Base-by-base conservation (phyloP, 2,797 vertebrate species). In the Tiaroga cobitis region DNA sequence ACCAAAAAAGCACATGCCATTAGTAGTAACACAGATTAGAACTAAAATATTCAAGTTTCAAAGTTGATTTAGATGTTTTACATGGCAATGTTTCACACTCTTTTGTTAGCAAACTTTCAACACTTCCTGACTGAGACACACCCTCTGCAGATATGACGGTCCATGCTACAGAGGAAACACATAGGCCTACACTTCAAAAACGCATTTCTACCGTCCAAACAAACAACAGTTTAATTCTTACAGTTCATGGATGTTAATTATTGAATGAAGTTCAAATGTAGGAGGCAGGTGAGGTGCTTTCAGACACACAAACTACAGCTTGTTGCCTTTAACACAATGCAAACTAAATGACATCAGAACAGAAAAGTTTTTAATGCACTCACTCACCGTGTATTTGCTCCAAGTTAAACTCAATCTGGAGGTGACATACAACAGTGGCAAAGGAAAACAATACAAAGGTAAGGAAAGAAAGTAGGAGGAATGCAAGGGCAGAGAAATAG, bases 301-400 rank as follows among this genome's bases (percentile, higher is more conserved):
- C 29, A 34, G 80, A 46, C 74, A 63, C 61, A 70, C 39, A 79
- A 39, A 67, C 51, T 43, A 8, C 39, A 39, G 69, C 24, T 51
- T 29, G 59, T 76, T 34, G 68, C 21, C 65, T 26, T 65, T 49
- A 56, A n/a, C 32, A 74, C 29, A 90, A 92, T 87, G 84, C 92
- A 92, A 91, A 90, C 83, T 21, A 7, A 61, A 29, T 16, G 5
- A 68, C 15, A 81, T 26, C 65, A 75, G 51, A 43, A 43, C 39
- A 69, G 37, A 79, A 83, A 90, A 84, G 84, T 26, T 72, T 82
- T 88, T 63, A 74, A 49, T 80, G 56, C 79, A 96, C 97, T 98
- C 77, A 96, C 97, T 98, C 94, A 98, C 97, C 97, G 90, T 97
- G 95, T 90, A 97, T 95, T 90, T 97, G 96, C 90, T 97, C 96